Percentiles rank a stretch among this genome's conserved stretches.
These are phyloP conservation scores for Rhynchopsitta pachyrhyncha DNA, from an alignment of 2,113 vertebrate genomes.

Conservation along the genomic window DNA sequence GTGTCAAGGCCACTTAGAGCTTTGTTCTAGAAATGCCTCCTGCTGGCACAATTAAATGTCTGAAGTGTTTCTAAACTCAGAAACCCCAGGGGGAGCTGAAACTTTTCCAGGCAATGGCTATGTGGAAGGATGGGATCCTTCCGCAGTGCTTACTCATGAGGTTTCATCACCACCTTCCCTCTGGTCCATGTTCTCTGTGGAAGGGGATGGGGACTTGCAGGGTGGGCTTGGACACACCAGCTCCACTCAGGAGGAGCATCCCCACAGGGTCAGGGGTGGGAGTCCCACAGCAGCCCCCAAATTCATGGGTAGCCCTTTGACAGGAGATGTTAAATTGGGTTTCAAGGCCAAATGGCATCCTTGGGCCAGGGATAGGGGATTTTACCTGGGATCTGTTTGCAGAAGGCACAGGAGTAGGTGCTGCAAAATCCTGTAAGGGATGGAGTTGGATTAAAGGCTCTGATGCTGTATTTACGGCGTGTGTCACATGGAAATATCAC, in stretches of 20 bases:
- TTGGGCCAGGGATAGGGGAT: background rate
- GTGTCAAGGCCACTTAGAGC: background rate
- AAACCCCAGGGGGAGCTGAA: background rate
- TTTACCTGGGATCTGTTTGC: background rate
- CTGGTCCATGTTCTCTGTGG: background rate
- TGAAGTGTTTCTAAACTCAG: background rate
- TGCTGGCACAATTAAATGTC: constrained; percentile 9
- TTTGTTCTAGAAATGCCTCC: constrained; percentile 28
- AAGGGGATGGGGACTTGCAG: background rate
- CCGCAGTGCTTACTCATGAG: background rate
- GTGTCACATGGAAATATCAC: background rate
- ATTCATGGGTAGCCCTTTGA: background rate
- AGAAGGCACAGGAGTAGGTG: background rate
- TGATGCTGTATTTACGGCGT: background rate
- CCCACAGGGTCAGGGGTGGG: rapidly evolving
- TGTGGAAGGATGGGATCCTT: background rate
- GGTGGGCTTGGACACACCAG: background rate
- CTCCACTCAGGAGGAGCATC: background rate
- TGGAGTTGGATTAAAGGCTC: background rate
- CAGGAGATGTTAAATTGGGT: background rate
- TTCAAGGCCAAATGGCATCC: background rate
- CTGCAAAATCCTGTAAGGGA: background rate
- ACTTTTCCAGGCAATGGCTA: background rate
- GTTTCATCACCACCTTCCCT: background rate
- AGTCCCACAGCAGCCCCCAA: background rate